Evolutionary conservation across 2,113 vertebrate species (phyloP).

Genomic region (Montifringilla adamsi): DNA sequence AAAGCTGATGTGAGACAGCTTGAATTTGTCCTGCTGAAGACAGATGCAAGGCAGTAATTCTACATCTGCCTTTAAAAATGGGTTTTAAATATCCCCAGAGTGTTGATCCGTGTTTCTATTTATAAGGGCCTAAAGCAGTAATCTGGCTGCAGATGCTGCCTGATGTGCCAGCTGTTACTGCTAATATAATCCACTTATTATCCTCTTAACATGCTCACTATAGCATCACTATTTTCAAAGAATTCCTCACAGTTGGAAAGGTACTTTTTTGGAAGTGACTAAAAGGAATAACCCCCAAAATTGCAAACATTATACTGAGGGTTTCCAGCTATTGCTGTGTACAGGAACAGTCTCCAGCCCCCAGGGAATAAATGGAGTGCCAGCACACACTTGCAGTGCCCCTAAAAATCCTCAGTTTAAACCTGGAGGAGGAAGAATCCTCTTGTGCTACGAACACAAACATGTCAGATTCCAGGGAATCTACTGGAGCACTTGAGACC

Average conservation of each 20-base stretch:
- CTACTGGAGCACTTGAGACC: not conserved
- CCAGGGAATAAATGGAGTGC: not conserved
- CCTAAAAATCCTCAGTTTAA: not conserved
- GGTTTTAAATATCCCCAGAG: not conserved
- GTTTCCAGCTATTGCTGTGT: not conserved
- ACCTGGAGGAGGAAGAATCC: not conserved
- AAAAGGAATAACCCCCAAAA: not conserved
- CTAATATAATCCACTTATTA: not conserved
- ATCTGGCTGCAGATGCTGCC: conserved; percentile 53
- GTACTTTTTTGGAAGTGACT: not conserved
- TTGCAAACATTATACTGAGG: rapidly evolving
- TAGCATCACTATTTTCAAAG: not conserved
- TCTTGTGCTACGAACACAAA: rapidly evolving
- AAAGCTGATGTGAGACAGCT: not conserved
- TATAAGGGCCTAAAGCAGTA: conserved; percentile 1
- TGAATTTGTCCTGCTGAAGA: not conserved
- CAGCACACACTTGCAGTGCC: not conserved
- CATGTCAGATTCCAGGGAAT: not conserved
- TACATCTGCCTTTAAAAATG: not conserved
- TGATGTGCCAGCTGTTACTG: conserved; percentile 33
- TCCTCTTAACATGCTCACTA: not conserved
- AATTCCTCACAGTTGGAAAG: not conserved
- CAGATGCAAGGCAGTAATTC: not conserved
- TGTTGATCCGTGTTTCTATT: not conserved
- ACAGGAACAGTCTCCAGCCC: not conserved